Evolutionary conservation across 37 sponge, comb jelly and placozoan genomes (phyloP), one percentile per base, ranked within the genome.

Genomic region (Bolinopsis microptera): DNA sequence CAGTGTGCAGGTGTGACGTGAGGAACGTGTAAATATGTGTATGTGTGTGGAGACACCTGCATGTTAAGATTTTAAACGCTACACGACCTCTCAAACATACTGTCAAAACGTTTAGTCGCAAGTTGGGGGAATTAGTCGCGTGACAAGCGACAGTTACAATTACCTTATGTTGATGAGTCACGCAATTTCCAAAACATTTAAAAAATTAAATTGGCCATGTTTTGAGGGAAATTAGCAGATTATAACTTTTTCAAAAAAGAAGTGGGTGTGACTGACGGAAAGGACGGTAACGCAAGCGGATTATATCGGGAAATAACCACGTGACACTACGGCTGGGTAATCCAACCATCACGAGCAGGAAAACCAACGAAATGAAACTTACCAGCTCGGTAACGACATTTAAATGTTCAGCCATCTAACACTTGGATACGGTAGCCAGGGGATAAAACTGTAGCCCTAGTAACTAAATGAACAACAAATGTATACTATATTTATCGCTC

Each of bases 371-470:
- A 48, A 48, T 48, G 61, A 80, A 33, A 80, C 82, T 36, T 22
- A 80, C 82, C 37, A 80, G 38, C 37, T 80, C 82, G 1, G 82
- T 80, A 8, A 80, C 82, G 82, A 80, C 82, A 30, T 80, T 80
- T 34, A 80, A 13, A 34, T 80, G 82, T 18, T 80, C 82, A n/a
- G 75, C 75, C 75, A 72, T 72, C 75, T 28, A 72, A 28, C 31
- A n/a, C 75, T 72, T 72, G 75, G 75, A 30, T n/a, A 28, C 31
- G 75, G 75, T 72, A n/a, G 75, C 75, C 75, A 21, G 75, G 75
- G 31, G 75, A 21, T 8, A 24, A 72, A 48, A 48, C 9, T 48
- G 61, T 48, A 48, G 61, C 61, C 61, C 61, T 48, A 48, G 61
- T 48, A 48, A 48, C 61, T 48, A 48, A 48, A 48, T 48, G 61